These are phyloP conservation scores for Pheucticus melanocephalus DNA, from an alignment of 2,113 vertebrate species.

Conservation along the genomic window DNA sequence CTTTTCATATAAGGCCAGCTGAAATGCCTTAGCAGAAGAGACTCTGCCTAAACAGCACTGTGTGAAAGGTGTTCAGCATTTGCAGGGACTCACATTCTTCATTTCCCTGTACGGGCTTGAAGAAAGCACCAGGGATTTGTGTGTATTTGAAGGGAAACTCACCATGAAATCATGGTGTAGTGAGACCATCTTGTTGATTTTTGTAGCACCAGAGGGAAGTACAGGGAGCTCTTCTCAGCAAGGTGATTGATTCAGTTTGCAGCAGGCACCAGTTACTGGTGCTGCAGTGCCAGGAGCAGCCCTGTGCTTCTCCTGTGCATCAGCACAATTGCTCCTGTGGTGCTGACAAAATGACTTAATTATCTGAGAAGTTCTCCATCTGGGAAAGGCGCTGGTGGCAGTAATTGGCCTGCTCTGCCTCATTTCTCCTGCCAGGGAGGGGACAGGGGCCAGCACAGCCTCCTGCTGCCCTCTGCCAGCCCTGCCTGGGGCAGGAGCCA, in stretches of 20 bases:
- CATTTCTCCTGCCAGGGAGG: not conserved
- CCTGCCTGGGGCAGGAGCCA: not conserved
- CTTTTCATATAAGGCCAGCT: not conserved
- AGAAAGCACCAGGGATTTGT: not conserved
- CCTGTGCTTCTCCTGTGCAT: fast-evolving
- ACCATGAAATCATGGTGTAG: not conserved
- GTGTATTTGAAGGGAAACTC: not conserved
- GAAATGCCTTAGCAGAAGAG: not conserved
- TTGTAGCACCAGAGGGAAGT: fast-evolving
- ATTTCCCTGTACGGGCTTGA: not conserved
- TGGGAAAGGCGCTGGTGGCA: not conserved
- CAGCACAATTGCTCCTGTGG: not conserved
- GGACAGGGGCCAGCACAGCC: not conserved
- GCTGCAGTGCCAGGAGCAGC: not conserved
- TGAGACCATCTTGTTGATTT: not conserved
- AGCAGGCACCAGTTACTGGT: not conserved
- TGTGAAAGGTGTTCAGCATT: not conserved
- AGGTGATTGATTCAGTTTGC: not conserved
- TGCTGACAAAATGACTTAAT: conserved; percentile 31
- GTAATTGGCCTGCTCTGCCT: not conserved
- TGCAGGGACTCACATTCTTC: not conserved
- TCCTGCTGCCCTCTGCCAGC: not conserved
- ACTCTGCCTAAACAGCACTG: not conserved
- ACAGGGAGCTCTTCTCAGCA: not conserved
- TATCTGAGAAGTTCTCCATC: not conserved